Percentiles rank a stretch among this genome's conserved stretches.
Conservation (phyloP, 2,888 invertebrate genomes). For the Graphium colonna region DNA sequence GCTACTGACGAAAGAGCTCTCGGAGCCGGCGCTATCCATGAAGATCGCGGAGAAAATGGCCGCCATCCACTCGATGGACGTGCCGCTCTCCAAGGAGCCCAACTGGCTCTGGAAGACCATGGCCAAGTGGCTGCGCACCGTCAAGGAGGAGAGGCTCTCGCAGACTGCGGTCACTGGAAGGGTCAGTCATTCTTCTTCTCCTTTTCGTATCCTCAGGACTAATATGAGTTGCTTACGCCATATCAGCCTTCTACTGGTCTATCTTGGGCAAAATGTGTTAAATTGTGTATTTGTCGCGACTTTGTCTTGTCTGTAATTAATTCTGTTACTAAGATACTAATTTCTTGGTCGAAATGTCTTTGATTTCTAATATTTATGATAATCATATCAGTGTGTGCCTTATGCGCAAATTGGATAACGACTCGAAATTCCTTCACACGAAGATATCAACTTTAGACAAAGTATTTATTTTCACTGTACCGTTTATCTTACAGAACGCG, state of each 20-base stretch:
- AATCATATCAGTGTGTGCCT: too few species aligned
- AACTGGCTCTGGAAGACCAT: constrained; percentile 97
- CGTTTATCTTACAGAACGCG: constrained; percentile 46
- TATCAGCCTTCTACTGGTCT: too few species aligned
- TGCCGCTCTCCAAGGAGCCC: constrained; percentile 97
- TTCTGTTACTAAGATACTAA: too few species aligned
- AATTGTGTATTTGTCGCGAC: too few species aligned
- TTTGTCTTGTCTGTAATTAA: too few species aligned
- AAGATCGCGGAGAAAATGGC: constrained; percentile 97
- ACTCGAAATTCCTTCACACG: not conserved
- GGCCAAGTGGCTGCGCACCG: constrained; percentile 85
- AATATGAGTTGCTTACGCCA: too few species aligned
- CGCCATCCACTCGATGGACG: constrained; percentile 93
- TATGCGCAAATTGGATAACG: too few species aligned
- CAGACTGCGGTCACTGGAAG: constrained; percentile 32
- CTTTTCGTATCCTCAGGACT: too few species aligned
- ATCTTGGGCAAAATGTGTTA: too few species aligned
- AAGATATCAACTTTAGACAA: too few species aligned
- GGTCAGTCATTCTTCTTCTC: not conserved
- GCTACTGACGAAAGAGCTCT: constrained; percentile 89
- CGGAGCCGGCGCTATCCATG: constrained; percentile 87
- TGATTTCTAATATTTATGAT: too few species aligned
- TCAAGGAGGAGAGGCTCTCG: constrained; percentile 53
- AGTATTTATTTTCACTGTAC: not conserved
- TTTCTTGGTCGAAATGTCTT: too few species aligned